Base-by-base conservation (phyloP, 2,797 vertebrate species). In the Dermochelys coriacea region DNA sequence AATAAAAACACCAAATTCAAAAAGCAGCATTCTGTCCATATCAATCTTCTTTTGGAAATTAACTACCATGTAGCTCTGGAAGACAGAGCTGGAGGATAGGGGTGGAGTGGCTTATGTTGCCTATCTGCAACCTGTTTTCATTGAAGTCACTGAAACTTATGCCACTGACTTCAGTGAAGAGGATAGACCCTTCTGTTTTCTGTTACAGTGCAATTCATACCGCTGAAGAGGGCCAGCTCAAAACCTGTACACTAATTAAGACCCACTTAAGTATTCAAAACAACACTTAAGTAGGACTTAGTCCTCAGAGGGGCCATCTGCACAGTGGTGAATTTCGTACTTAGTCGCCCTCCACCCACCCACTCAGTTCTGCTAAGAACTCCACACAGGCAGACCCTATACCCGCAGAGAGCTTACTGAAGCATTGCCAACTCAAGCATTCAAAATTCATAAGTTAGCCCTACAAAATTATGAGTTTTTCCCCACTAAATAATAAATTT, bases 11-110 rank as follows among this genome's bases (percentile, higher is more conserved):
- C 14, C 29, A 37, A 37, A 55, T 80, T 12, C 23, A 12, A 93
- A 91, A 80, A 5, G 8, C 51, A 89, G 61, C 0, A 0, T 25
- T 10, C 19, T 80, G 74, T 85, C 80, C 0, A 0, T 8, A 29
- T 87, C 84, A 54, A 81, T 47, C 84, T 82, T 77, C 74, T 45
- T 31, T 64, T 55, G 34, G 71, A 50, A 78, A 78, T 55, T 11
- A 0, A 31, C 23, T 51, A 31, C 5, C 51, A 4, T 0, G 0
- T 4, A 34, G 37, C 55, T 52, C 34, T 41, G 88, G 82, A 23
- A 59, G 49, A 27, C 18, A 29, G 0, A 14, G 11, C 29, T 15
- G 54, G 61, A 77, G 74, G 41, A 18, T 2, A 1, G 0, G 2
- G 7, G 8, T 18, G 27, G 51, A 64, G 34, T 41, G 19, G 12